Conservation (phyloP, 2,113 vertebrate species). For the Gallinago paraguaiae region DNA sequence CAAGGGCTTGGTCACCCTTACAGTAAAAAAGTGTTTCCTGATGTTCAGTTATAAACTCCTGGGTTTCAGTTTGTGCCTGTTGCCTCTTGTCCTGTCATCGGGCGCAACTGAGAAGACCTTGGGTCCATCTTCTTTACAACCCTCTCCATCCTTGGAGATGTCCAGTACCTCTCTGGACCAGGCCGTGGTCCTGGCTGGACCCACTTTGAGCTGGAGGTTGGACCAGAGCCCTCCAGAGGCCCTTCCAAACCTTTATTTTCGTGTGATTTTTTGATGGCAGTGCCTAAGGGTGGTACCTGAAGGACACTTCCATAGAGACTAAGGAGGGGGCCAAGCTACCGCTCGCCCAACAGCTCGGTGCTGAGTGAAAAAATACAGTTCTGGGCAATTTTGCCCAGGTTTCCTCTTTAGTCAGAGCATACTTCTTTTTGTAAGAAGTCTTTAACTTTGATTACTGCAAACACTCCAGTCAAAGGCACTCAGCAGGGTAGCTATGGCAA, state of each 20-base stretch:
- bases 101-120: background rate
- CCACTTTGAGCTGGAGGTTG: background rate
- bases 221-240: background rate
- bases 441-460: constrained; percentile 63
- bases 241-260: background rate
- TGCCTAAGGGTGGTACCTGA: background rate
- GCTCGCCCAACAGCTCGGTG: background rate
- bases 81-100: background rate
- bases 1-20: background rate
- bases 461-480: constrained; percentile 46
- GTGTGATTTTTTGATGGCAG: background rate
- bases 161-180: background rate
- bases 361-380: background rate
- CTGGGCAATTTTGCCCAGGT: background rate
- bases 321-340: background rate
- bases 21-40: background rate
- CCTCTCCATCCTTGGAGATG: background rate
- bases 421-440: constrained; percentile 14
- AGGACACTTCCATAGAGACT: background rate
- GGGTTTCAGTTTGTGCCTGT: background rate
- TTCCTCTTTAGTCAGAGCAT: constrained; percentile 8
- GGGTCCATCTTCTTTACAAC: background rate
- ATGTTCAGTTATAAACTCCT: background rate
- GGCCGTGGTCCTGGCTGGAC: background rate
- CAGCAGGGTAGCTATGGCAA: constrained; percentile 63